Percentiles rank a stretch among this genome's conserved stretches.
Evolutionary conservation across 2,888 invertebrate genomes (phyloP).

Genomic region (Celastrina argiolus): DNA sequence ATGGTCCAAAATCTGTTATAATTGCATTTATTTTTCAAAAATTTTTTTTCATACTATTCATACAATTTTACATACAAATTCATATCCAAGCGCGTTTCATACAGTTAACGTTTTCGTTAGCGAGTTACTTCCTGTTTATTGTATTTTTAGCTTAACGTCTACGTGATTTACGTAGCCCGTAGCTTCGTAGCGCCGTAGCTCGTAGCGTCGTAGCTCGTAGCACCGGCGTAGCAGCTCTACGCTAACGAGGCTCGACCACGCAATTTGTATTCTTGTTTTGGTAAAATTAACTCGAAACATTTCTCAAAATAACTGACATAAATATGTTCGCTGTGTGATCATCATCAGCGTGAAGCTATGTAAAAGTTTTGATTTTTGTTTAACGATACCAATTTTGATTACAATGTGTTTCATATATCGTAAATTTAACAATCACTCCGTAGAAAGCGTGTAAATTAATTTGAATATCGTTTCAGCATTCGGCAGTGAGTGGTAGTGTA

Average conservation of each 20-base stretch:
- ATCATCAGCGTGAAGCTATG: neutral
- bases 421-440: no score
- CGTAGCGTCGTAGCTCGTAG: neutral
- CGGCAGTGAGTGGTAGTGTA: no score
- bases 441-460: no score
- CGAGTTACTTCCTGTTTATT: constrained; percentile 18
- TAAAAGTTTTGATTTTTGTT: neutral
- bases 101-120: constrained; percentile 1
- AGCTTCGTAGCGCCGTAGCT: neutral
- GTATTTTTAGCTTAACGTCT: constrained; percentile 20
- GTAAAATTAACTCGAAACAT: neutral
- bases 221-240: neutral
- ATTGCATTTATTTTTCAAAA: no score
- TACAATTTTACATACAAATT: neutral
- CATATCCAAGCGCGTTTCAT: neutral
- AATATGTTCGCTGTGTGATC: constrained; percentile 1
- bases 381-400: neutral
- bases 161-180: neutral
- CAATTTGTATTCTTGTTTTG: constrained; percentile 16
- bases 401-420: neutral
- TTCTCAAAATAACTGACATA: constrained; percentile 17
- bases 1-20: no score
- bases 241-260: constrained; percentile 15
- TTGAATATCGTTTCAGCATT: no score
- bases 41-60: neutral